Evolutionary conservation across 1,140 invertebrate genomes (phyloP).

Genomic region (Arctopsyche grandis): DNA sequence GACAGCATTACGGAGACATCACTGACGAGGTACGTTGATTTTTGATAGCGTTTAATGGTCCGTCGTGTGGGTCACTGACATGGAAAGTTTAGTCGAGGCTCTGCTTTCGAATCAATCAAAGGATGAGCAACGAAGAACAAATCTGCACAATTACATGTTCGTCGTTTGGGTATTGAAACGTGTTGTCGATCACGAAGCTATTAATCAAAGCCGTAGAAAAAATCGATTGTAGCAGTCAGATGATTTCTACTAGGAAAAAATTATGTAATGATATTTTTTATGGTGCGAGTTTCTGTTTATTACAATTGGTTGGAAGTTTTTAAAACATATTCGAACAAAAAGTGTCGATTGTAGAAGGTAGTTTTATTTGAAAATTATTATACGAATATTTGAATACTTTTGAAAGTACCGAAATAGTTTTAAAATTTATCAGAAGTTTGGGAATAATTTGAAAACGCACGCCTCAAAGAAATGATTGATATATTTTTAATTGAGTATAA

Average conservation of each 20-base stretch:
- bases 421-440: no score
- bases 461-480: no score
- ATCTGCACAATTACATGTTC: background rate
- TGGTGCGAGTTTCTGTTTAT: no score
- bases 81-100: background rate
- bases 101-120: slow-evolving; percentile 30
- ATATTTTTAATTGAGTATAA: no score
- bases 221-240: background rate
- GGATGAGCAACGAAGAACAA: slow-evolving; percentile 9
- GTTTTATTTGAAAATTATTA: no score
- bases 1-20: slow-evolving; percentile 82
- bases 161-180: background rate
- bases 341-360: no score
- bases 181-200: slow-evolving; percentile 25
- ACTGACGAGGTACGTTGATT: slow-evolving; percentile 78
- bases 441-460: no score
- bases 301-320: no score
- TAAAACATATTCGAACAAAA: no score
- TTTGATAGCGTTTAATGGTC: background rate
- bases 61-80: background rate
- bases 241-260: background rate
- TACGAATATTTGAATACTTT: no score
- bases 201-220: slow-evolving; percentile 22
- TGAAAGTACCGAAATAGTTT: no score
- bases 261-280: background rate